Conservation (phyloP, 2,888 invertebrate species). For the Andrena hattorfiana region DNA sequence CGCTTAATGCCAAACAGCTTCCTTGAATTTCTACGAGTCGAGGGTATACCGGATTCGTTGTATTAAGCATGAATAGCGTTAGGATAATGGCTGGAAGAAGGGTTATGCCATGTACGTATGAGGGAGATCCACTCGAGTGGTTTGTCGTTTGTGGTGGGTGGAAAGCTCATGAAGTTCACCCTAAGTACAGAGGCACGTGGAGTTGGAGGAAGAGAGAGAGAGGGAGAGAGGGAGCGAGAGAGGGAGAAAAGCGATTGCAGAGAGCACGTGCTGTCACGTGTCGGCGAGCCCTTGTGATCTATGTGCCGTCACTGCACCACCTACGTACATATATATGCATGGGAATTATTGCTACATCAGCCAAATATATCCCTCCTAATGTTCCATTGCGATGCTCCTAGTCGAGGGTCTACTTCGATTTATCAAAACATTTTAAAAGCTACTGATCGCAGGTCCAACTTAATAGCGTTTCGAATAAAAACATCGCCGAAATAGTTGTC, state of each 20-base stretch:
- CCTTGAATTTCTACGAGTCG: slow-evolving; percentile 14
- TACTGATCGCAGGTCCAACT: slow-evolving; percentile 58
- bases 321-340: slow-evolving; percentile 63
- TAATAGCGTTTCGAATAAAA: not conserved
- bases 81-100: slow-evolving; percentile 79
- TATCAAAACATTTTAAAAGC: slow-evolving; percentile 70
- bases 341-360: slow-evolving; percentile 74
- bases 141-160: slow-evolving; percentile 81
- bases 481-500: not conserved
- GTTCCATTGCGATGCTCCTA: slow-evolving; percentile 54
- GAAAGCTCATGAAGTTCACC: slow-evolving; percentile 70
- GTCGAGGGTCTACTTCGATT: slow-evolving; percentile 54
- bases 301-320: slow-evolving; percentile 76
- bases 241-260: slow-evolving; percentile 53
- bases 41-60: slow-evolving; percentile 53
- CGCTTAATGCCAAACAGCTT: not conserved
- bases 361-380: slow-evolving; percentile 71
- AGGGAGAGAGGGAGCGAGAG: not conserved
- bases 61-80: slow-evolving; percentile 75
- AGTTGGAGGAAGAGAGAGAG: slow-evolving; percentile 21
- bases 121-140: slow-evolving; percentile 79
- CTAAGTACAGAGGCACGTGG: slow-evolving; percentile 62
- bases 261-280: slow-evolving; percentile 82
- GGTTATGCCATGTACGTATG: slow-evolving; percentile 72
- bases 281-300: slow-evolving; percentile 81